Evolutionary conservation across 2,888 invertebrate genomes (phyloP), one percentile per base, ranked within the genome.

Genomic region (Drosophila pseudotakahashii): DNA sequence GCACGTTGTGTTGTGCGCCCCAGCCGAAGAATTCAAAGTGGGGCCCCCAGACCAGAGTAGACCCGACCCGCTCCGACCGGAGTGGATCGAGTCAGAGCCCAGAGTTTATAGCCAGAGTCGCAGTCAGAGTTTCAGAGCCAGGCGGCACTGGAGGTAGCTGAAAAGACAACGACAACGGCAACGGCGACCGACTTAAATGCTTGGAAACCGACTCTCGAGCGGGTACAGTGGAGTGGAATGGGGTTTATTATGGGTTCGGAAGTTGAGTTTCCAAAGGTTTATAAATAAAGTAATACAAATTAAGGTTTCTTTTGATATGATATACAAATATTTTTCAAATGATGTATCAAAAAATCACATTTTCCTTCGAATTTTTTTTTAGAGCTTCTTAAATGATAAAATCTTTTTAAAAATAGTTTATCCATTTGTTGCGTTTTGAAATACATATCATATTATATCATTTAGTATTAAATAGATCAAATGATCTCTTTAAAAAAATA

Each of bases 111-210:
- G 72, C 45, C 68, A 62, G 71, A 51, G 57, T 37, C 3, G 19
- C 19, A 19, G 19, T 19, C 19, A 3, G 19, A 19, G 19, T 19
- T 44, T 44, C 23, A 44, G 44, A 44, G 44, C 14, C 51, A 64
- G 64, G 53, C 71, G 64, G 53, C 71, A 59, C 51, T 62, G 66
- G 61, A 61, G 55, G 74, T 54, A 71, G 69, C 58, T 30, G 30
- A 30, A 30, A 30, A 30, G 34, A 34, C 34, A 34, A 11, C 34
- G 55, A 58, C 64, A 66, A 34, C 52, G 45, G 51, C 68, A 51
- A 52, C 68, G 81, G 71, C 81, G 85, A 88, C 88, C 82, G 88
- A 88, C 88, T 82, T 82, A 85, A 88, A 67, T 85, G 82, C 85
- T 83, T 67, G 54, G 64, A 86, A 84, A 76, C 75, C 71, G 81